Percentiles rank a stretch among this genome's conserved stretches.
phyloP scores from a whole-genome alignment of 1,140 invertebrate species.

The Nasonia vitripennis region DNA sequence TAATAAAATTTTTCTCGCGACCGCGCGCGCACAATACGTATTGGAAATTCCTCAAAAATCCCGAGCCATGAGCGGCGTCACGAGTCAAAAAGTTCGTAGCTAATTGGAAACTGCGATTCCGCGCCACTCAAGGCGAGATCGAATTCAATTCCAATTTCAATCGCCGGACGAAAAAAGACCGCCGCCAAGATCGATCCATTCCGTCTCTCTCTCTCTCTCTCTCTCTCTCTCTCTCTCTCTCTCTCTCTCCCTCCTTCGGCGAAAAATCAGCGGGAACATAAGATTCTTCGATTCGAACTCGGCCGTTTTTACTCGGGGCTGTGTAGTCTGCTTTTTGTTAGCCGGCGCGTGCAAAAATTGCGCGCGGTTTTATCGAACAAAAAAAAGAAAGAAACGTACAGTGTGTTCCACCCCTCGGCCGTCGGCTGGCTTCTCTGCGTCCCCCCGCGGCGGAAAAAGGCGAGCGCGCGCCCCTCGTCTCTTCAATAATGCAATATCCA shows the following conservation, averaged over 20 bases:
- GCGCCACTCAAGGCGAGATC: background rate
- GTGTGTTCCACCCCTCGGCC: background rate
- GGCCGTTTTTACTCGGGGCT: background rate
- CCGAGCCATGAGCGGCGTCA: no score
- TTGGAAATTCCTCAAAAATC: background rate
- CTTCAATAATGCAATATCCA: constrained; percentile 48
- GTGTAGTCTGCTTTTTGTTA: background rate
- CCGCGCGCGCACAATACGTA: no score
- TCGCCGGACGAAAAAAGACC: no score
- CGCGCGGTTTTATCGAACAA: background rate
- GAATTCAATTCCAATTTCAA: constrained; percentile 5
- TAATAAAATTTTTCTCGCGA: background rate
- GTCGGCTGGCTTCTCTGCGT: background rate
- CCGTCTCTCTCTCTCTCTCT: no score
- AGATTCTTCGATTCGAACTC: background rate
- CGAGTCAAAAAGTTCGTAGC: background rate
- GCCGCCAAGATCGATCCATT: no score
- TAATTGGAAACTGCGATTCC: background rate
- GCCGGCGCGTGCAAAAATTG: no score
- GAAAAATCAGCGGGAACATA: background rate
- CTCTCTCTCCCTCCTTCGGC: no score
- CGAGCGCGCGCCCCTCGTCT: background rate
- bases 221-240: no score
- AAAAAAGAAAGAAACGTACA: constrained; percentile 1
- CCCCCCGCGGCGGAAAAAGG: constrained; percentile 11